A percentile compares a stretch with the other conserved stretches of the same genome.
These are phyloP conservation scores for Volucella zonaria DNA, from an alignment of 2,888 invertebrate genomes.

Conservation along the genomic window DNA sequence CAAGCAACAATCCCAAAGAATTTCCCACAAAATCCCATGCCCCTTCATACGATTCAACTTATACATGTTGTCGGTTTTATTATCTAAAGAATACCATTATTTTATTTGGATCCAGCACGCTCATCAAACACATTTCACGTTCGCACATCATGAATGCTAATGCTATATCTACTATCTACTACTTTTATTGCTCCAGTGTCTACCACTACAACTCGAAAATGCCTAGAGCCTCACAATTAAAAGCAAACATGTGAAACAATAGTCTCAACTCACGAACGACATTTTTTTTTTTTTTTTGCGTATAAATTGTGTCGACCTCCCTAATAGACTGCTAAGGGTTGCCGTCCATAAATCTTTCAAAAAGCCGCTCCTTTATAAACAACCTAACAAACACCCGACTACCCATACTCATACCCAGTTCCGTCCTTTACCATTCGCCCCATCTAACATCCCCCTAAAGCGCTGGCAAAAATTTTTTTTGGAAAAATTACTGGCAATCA, in stretches of 20 bases:
- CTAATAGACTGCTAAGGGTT: slow-evolving; percentile 26
- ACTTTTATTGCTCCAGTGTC: no score
- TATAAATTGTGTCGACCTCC: slow-evolving; percentile 23
- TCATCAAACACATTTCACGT: slow-evolving; percentile 23
- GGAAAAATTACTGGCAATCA: slow-evolving; percentile 34
- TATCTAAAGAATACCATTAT: neutral
- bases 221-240: slow-evolving; percentile 14
- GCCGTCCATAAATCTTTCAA: slow-evolving; percentile 27
- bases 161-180: neutral
- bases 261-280: slow-evolving; percentile 6
- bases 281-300: neutral
- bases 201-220: neutral
- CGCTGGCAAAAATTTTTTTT: slow-evolving; percentile 10
- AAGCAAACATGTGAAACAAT: slow-evolving; percentile 21
- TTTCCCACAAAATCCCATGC: no score
- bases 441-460: neutral
- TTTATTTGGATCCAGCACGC: neutral
- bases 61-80: neutral
- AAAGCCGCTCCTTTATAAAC: slow-evolving; percentile 18
- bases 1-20: no score
- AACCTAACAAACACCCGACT: neutral
- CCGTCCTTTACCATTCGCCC: neutral
- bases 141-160: slow-evolving; percentile 19
- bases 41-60: no score
- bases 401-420: neutral